phyloP scores from a whole-genome alignment of 2,797 vertebrate species.

The Apodemus agrarius region DNA sequence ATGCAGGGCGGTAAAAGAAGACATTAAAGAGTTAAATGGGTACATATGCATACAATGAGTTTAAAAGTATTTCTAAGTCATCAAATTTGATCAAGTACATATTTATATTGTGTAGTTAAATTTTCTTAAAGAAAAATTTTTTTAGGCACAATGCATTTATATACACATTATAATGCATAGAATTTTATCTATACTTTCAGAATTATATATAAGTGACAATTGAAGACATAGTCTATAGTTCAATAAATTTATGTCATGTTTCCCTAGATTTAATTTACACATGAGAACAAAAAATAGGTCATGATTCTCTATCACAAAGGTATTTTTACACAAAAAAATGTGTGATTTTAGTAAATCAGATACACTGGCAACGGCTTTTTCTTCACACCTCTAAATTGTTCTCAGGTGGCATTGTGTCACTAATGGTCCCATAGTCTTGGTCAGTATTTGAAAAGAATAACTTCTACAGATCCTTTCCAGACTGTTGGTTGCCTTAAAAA shows the following conservation, averaged over 20 bases:
- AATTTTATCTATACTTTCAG: neutral
- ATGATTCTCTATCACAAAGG: neutral
- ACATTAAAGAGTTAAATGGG: neutral
- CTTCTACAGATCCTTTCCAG: neutral
- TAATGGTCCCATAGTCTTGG: neutral
- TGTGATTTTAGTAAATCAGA: neutral
- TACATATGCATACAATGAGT: neutral
- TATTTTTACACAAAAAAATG: neutral
- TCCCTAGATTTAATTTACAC: neutral
- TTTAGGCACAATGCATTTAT: neutral
- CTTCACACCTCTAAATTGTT: neutral
- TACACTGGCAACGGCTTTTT: neutral
- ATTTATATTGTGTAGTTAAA: neutral
- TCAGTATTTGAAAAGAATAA: neutral
- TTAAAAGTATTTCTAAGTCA: conserved; percentile 39
- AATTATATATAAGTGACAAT: neutral
- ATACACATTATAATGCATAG: neutral
- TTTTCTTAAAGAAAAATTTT: conserved; percentile 1
- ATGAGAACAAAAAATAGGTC: neutral
- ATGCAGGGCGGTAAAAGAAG: neutral
- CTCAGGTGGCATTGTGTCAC: neutral
- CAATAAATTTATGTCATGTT: conserved; percentile 9
- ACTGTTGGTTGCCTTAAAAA: neutral
- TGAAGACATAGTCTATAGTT: neutral
- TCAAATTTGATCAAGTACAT: conserved; percentile 1